Conservation (phyloP, 2,113 vertebrate genomes). For the Calypte anna region DNA sequence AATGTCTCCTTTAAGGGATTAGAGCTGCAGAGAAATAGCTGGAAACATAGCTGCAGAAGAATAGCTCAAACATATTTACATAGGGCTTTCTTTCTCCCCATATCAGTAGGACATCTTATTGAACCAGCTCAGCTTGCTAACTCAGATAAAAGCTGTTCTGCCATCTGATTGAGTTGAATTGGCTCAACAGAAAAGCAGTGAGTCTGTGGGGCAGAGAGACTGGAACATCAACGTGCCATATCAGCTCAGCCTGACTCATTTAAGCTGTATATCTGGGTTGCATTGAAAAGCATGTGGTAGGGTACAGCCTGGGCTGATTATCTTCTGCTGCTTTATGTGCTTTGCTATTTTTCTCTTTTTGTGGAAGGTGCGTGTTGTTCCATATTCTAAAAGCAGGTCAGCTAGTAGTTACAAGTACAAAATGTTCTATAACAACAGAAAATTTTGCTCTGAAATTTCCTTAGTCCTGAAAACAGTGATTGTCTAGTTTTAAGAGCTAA, state of each 20-base stretch:
- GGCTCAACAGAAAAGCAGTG: background rate
- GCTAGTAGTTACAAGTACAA: background rate
- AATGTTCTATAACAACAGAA: background rate
- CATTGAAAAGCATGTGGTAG: background rate
- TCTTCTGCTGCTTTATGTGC: background rate
- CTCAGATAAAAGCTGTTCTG: background rate
- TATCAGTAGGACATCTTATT: background rate
- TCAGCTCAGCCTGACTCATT: background rate
- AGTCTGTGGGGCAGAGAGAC: background rate
- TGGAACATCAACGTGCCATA: accelerated
- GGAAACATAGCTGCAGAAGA: too few relatives aligned
- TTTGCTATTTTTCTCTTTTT: background rate
- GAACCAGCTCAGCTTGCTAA: background rate
- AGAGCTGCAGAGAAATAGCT: too few relatives aligned
- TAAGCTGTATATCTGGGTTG: background rate
- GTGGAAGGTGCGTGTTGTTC: background rate
- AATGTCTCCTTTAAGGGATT: too few relatives aligned
- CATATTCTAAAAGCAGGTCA: background rate
- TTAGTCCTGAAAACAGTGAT: background rate
- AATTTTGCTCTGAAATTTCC: background rate
- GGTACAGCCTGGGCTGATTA: background rate
- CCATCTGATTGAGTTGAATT: background rate
- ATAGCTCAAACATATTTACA: too few relatives aligned
- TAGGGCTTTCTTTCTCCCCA: too few relatives aligned
- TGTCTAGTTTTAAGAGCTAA: background rate